Conservation (phyloP, 2,797 vertebrate genomes). For the Leptodactylus fallax region DNA sequence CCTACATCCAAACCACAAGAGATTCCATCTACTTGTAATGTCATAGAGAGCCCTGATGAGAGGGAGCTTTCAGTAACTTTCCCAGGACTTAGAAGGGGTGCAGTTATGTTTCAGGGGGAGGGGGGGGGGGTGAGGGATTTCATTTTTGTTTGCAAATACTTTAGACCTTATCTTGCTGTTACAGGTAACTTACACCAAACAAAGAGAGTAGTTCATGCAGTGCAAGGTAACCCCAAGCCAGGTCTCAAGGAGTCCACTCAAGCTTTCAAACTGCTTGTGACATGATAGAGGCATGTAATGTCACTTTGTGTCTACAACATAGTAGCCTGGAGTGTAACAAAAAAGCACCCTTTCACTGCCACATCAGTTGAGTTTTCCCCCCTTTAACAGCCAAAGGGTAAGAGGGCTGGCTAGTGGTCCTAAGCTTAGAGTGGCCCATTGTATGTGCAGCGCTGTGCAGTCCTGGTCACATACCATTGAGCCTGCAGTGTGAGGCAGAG, state of each 20-base stretch:
- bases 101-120: not conserved
- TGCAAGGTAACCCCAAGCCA: conserved; percentile 52
- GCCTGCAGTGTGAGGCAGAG: not conserved
- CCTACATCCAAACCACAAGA: not conserved
- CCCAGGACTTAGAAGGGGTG: conserved; percentile 27
- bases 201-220: conserved; percentile 56
- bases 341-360: conserved; percentile 34
- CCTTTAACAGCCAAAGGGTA: not conserved
- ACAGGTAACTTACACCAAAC: conserved; percentile 59
- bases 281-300: conserved; percentile 28
- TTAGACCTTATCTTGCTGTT: conserved; percentile 60
- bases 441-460: not conserved
- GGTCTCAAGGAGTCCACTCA: conserved; percentile 43
- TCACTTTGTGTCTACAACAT: conserved; percentile 34
- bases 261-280: conserved; percentile 29
- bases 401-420: conserved; percentile 48
- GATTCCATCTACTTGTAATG: not conserved
- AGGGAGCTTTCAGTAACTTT: conserved; percentile 25
- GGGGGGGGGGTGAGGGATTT: conserved; percentile 26
- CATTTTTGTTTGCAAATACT: conserved; percentile 62
- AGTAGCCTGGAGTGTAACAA: not conserved
- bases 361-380: not conserved
- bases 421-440: conserved; percentile 11
- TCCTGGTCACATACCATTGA: conserved; percentile 37
- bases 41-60: not conserved